phyloP scores from a whole-genome alignment of 2,113 vertebrate species.

The Sinocyclocheilus anshuiensis region DNA sequence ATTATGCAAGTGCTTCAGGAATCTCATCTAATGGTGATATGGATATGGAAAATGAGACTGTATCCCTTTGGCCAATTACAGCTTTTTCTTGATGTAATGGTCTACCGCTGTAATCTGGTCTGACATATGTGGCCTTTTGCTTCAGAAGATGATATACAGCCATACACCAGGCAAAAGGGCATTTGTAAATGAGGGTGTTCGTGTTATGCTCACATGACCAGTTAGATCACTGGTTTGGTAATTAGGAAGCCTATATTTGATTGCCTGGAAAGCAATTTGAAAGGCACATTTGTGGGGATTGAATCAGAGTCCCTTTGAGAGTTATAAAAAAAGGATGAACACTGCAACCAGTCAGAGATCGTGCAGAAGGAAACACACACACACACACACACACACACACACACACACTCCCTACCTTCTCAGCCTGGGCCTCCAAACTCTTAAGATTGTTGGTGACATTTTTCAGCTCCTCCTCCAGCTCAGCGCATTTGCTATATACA shows the following conservation, averaged over 20 bases:
- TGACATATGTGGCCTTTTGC: constrained; percentile 48
- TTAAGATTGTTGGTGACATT: constrained; percentile 98
- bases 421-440: constrained; percentile 96
- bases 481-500: constrained; percentile 88
- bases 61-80: not conserved
- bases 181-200: constrained; percentile 25
- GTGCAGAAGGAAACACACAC: constrained; percentile 9
- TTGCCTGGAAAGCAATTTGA: constrained; percentile 9
- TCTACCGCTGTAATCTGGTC: constrained; percentile 29
- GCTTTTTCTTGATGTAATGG: not conserved
- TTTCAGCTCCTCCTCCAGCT: constrained; percentile 97
- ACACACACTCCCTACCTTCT: constrained; percentile 85
- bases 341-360: constrained; percentile 18
- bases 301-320: not conserved
- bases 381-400: constrained; percentile 19
- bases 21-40: constrained; percentile 3
- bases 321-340: not conserved
- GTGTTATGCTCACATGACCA: constrained; percentile 35
- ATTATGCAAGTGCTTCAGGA: not conserved
- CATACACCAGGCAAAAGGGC: constrained; percentile 40
- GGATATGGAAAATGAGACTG: not conserved
- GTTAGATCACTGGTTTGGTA: not conserved
- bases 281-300: constrained; percentile 8
- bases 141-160: constrained; percentile 17
- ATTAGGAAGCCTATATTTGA: constrained; percentile 8